Evolutionary conservation across 30 jellyfish, hydroid and myxozoan genomes (phyloP).

Genomic region (Turritopsis dohrnii): DNA sequence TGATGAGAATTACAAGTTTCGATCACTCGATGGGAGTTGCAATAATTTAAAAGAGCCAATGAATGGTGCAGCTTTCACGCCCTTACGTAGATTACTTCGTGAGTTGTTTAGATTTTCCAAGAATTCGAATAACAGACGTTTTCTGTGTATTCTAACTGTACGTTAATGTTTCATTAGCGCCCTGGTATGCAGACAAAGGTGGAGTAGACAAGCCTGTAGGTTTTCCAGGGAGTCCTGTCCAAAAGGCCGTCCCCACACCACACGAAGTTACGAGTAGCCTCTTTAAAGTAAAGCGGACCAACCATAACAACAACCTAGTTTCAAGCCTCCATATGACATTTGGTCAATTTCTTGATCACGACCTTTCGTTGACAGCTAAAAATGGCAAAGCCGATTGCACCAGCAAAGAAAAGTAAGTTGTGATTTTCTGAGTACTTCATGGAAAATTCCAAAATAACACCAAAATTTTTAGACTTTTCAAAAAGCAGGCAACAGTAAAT

Average conservation of each 20-base stretch:
- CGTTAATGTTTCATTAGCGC: background rate
- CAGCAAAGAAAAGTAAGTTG: background rate
- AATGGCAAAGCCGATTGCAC: background rate
- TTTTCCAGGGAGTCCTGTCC: background rate
- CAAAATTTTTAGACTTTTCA: no score
- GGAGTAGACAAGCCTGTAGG: background rate
- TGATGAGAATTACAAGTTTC: background rate
- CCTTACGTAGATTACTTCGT: constrained; percentile 16
- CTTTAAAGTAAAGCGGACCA: background rate
- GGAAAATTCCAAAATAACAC: no score
- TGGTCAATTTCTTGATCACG: background rate
- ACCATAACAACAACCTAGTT: background rate
- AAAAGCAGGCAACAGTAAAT: no score
- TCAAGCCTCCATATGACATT: background rate
- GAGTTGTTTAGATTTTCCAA: background rate
- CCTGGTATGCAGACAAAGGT: background rate
- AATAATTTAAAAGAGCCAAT: constrained; percentile 1
- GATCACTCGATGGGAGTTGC: constrained; percentile 20
- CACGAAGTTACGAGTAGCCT: background rate
- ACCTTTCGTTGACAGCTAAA: background rate
- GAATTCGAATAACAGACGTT: no score
- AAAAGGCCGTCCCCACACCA: background rate
- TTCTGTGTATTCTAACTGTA: no score
- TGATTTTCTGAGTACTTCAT: background rate
- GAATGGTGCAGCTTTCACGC: constrained; percentile 22